Percentiles rank a stretch among this genome's conserved stretches.
Evolutionary conservation across 2,888 invertebrate species (phyloP).

Genomic region (Nemotelus pantherinus): DNA sequence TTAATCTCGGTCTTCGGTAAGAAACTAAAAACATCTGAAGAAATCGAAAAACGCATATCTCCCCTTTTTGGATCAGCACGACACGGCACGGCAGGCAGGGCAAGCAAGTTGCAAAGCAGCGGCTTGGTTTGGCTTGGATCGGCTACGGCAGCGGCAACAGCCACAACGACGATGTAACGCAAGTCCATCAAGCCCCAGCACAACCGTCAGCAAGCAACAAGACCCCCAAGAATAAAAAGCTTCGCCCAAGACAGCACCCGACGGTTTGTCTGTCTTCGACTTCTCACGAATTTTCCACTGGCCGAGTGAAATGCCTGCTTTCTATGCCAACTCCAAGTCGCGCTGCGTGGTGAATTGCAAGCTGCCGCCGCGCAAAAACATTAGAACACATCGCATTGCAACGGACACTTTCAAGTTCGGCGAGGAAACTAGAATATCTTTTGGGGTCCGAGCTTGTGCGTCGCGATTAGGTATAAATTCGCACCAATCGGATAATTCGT

Average conservation of each 20-base stretch:
- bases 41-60: constrained; percentile 43
- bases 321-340: too few species aligned
- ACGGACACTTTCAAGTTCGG: too few species aligned
- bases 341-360: too few species aligned
- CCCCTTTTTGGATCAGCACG: constrained; percentile 14
- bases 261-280: constrained; percentile 5
- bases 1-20: constrained; percentile 47
- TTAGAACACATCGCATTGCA: too few species aligned
- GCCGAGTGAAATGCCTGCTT: background rate
- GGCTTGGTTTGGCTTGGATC: background rate
- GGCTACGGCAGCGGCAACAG: background rate
- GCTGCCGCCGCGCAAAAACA: too few species aligned
- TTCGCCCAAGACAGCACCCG: constrained; percentile 10
- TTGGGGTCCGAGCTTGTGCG: too few species aligned
- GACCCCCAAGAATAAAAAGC: constrained; percentile 18
- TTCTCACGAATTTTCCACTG: background rate
- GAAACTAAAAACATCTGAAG: constrained; percentile 48
- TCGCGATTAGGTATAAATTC: too few species aligned
- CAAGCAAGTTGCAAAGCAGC: background rate
- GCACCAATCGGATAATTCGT: constrained; percentile 4
- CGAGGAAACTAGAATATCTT: too few species aligned
- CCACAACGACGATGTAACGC: constrained; percentile 3
- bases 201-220: background rate
- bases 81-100: constrained; percentile 1
- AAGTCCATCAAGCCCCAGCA: constrained; percentile 12